A percentile compares a stretch with the other conserved stretches of the same genome.
These are phyloP conservation scores for Chionoecetes opilio DNA, from an alignment of 1,140 invertebrate species.

Conservation along the genomic window DNA sequence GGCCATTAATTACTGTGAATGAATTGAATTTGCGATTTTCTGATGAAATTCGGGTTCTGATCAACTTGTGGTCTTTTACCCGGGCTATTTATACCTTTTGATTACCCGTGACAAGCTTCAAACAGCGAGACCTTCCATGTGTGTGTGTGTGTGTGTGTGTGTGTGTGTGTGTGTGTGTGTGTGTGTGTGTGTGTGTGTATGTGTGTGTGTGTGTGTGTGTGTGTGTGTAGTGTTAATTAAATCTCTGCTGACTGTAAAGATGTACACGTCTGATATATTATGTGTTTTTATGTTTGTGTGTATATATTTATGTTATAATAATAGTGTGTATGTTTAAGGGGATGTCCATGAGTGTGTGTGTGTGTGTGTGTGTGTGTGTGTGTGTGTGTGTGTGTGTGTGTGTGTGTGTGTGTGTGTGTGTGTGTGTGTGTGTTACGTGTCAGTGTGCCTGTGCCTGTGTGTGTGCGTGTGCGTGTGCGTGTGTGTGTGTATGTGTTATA, in stretches of 20 bases:
- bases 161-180: too few species aligned
- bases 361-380: too few species aligned
- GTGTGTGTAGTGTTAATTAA: conserved; percentile 11
- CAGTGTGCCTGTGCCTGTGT: too few species aligned
- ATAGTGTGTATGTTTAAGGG: not conserved
- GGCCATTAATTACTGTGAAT: conserved; percentile 29
- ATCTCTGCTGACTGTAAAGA: not conserved
- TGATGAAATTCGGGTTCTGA: not conserved
- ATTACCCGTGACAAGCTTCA: not conserved
- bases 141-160: too few species aligned
- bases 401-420: too few species aligned
- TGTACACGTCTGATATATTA: not conserved
- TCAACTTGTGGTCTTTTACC: conserved; percentile 18
- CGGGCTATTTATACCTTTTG: not conserved
- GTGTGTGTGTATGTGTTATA: too few species aligned
- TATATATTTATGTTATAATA: not conserved
- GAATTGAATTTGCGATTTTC: conserved; percentile 18
- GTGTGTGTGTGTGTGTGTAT: too few species aligned
- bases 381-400: too few species aligned
- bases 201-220: too few species aligned
- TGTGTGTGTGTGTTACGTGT: too few species aligned
- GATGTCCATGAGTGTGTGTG: too few species aligned
- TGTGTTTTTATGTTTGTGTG: not conserved
- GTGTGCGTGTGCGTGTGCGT: too few species aligned
- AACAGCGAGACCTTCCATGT: conserved; percentile 9